A percentile compares a stretch with the other conserved stretches of the same genome.
These are phyloP conservation scores for Aurelia coerulea DNA, from an alignment of 30 jellyfish, hydroid and myxozoan genomes.

Conservation along the genomic window DNA sequence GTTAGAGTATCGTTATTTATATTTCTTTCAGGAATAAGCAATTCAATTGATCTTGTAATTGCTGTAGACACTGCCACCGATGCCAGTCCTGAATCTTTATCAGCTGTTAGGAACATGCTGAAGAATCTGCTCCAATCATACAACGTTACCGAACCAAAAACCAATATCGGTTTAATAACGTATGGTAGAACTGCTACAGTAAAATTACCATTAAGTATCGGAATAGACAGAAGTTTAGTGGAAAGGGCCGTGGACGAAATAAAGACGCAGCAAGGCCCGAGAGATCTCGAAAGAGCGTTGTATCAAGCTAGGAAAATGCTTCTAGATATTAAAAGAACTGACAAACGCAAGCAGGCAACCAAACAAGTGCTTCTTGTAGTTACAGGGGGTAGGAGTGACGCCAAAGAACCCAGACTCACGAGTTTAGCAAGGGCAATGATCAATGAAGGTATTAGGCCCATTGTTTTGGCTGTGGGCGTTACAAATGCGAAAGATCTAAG, in stretches of 20 bases:
- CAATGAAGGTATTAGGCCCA: constrained; percentile 5
- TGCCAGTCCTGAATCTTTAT: neutral
- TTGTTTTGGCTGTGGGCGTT: constrained; percentile 21
- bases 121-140: constrained; percentile 19
- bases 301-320: neutral
- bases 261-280: constrained; percentile 17
- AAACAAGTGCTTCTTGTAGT: constrained; percentile 24
- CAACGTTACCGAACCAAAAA: constrained; percentile 3
- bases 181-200: constrained; percentile 24
- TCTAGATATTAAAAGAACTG: neutral
- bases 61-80: constrained; percentile 64
- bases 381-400: constrained; percentile 6
- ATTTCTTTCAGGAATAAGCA: constrained; percentile 30
- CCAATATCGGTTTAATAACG: constrained; percentile 37
- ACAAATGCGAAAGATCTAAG: neutral
- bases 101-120: constrained; percentile 4
- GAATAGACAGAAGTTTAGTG: neutral
- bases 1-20: neutral
- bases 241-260: neutral
- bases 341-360: neutral
- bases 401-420: neutral
- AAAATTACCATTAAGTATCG: neutral
- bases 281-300: constrained; percentile 14
- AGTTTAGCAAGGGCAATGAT: neutral
- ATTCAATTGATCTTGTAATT: constrained; percentile 37